A percentile compares a stretch with the other conserved stretches of the same genome.
Evolutionary conservation across 1,140 invertebrate genomes (phyloP).

Genomic region (Thaumetopoea pityocampa): DNA sequence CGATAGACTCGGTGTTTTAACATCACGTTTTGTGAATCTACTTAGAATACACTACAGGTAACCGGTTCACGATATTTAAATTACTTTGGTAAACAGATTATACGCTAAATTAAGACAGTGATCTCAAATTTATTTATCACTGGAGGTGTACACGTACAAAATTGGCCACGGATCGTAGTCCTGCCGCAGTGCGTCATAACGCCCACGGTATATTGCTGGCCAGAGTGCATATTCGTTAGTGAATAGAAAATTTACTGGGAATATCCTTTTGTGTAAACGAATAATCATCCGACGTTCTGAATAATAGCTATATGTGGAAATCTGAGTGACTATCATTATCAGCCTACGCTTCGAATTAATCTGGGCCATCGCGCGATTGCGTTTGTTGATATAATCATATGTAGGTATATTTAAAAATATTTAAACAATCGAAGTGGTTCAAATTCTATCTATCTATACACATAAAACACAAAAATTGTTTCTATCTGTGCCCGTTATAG

Average conservation of each 20-base stretch:
- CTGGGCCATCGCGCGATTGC: slow-evolving; percentile 9
- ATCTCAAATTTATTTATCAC: slow-evolving; percentile 46
- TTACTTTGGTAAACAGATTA: slow-evolving; percentile 34
- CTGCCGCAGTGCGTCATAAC: slow-evolving; percentile 36
- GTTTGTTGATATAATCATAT: not conserved
- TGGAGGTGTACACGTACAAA: slow-evolving; percentile 36
- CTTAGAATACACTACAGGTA: slow-evolving; percentile 8
- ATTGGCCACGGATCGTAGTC: slow-evolving; percentile 24
- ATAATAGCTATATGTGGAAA: slow-evolving; percentile 9
- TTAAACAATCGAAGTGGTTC: too few species aligned
- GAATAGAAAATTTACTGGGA: slow-evolving; percentile 1
- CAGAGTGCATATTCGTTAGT: slow-evolving; percentile 31
- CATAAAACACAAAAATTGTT: too few species aligned
- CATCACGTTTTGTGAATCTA: not conserved
- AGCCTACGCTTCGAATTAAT: slow-evolving; percentile 10
- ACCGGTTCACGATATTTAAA: slow-evolving; percentile 8
- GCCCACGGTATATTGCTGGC: slow-evolving; percentile 31
- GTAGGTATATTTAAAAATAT: not conserved
- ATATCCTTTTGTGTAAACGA: slow-evolving; percentile 29
- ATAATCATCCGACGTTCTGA: slow-evolving; percentile 33
- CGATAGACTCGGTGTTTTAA: not conserved
- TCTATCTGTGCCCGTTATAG: too few species aligned
- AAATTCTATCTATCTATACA: not conserved
- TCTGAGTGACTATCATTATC: slow-evolving; percentile 1
- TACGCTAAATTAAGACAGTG: slow-evolving; percentile 38